Conservation (phyloP, 2,888 invertebrate genomes). For the Lordiphosa fenestrarum region DNA sequence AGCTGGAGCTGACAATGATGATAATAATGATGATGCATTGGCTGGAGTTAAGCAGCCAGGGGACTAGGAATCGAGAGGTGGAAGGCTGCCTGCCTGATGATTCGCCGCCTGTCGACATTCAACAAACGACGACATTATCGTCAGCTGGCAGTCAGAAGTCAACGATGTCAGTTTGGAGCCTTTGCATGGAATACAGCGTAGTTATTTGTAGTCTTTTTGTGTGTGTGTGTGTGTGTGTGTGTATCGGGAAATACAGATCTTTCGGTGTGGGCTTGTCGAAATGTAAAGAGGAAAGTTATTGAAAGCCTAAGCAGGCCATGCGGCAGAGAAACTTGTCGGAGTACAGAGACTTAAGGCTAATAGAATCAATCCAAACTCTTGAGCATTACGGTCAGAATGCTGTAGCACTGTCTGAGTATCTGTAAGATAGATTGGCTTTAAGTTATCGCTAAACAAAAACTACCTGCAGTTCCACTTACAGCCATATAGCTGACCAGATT, state of each 20-base stretch:
- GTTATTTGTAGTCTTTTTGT: slow-evolving; percentile 42
- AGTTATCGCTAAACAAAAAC: not conserved
- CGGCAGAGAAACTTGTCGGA: slow-evolving; percentile 26
- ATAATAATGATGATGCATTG: slow-evolving; percentile 67
- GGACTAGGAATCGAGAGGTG: slow-evolving; percentile 5
- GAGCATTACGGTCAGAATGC: slow-evolving; percentile 39
- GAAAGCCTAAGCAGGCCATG: slow-evolving; percentile 57
- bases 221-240: slow-evolving; percentile 21
- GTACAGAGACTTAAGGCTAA: too few species aligned
- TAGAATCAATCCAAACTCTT: slow-evolving; percentile 38
- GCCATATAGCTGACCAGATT: slow-evolving; percentile 37
- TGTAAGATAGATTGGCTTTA: slow-evolving; percentile 1
- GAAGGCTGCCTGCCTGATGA: slow-evolving; percentile 47
- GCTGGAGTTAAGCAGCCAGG: slow-evolving; percentile 17
- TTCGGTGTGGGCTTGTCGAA: slow-evolving; percentile 64
- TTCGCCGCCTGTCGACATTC: slow-evolving; percentile 68
- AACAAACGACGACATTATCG: slow-evolving; percentile 64
- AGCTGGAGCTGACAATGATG: slow-evolving; percentile 58
- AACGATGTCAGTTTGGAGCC: slow-evolving; percentile 49
- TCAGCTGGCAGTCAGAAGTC: slow-evolving; percentile 60
- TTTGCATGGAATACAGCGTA: slow-evolving; percentile 15
- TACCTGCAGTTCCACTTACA: slow-evolving; percentile 30
- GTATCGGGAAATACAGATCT: slow-evolving; percentile 64
- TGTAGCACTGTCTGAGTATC: slow-evolving; percentile 49
- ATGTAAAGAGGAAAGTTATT: slow-evolving; percentile 59